Evolutionary conservation across 2,888 invertebrate genomes (phyloP).

Genomic region (Diloba caeruleocephala): DNA sequence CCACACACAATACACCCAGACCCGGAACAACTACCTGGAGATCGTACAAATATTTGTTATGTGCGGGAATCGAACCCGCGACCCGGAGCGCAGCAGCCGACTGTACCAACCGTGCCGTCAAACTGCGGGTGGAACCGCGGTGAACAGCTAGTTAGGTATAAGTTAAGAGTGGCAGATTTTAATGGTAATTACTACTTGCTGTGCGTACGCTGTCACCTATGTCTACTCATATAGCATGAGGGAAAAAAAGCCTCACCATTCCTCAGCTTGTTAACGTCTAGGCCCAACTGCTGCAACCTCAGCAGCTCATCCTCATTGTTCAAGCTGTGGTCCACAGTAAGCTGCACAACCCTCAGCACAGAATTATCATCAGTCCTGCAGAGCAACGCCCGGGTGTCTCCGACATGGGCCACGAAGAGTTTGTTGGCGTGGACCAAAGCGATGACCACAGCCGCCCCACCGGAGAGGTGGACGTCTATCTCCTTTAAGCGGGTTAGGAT

Average conservation of each 20-base stretch:
- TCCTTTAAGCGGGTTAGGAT: conserved; percentile 91
- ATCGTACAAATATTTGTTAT: too few species aligned
- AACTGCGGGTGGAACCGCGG: too few species aligned
- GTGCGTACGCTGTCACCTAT: too few species aligned
- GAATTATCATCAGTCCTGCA: conserved; percentile 94
- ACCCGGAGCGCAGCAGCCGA: too few species aligned
- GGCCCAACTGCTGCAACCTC: conserved; percentile 92
- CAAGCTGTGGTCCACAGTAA: conserved; percentile 95
- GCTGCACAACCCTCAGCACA: conserved; percentile 92
- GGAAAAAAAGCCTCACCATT: conserved; percentile 83
- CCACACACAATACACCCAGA: too few species aligned
- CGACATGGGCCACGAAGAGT: conserved; percentile 96
- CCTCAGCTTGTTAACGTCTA: conserved; percentile 92
- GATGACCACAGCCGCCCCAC: conserved; percentile 95
- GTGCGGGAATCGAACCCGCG: too few species aligned
- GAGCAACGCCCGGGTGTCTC: conserved; percentile 93
- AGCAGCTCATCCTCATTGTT: conserved; percentile 95
- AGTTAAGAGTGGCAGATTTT: too few species aligned
- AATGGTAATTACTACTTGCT: too few species aligned
- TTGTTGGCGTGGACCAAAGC: conserved; percentile 93
- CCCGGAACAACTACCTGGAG: too few species aligned
- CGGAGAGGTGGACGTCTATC: conserved; percentile 93
- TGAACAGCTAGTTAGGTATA: too few species aligned
- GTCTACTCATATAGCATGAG: too few species aligned
- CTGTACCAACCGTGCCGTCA: too few species aligned